phyloP scores from a whole-genome alignment of 2,888 invertebrate species.

The Trichopria drosophilae region DNA sequence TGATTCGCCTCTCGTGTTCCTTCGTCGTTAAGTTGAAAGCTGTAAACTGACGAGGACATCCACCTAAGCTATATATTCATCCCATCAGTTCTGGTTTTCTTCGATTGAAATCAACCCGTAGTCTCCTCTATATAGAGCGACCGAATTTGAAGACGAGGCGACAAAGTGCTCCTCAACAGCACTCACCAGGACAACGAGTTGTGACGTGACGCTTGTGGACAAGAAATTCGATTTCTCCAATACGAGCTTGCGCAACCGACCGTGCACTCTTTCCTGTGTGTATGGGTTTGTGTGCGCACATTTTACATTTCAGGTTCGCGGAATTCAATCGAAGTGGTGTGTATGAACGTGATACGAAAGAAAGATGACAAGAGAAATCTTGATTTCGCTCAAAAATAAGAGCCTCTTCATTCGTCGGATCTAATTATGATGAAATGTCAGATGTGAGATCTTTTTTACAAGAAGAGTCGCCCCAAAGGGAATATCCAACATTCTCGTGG shows the following conservation, averaged over 20 bases:
- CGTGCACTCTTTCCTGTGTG: conserved; percentile 16
- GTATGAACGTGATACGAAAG: no score
- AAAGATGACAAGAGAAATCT: no score
- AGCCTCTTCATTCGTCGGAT: no score
- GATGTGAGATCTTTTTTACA: conserved; percentile 5
- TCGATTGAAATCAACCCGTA: neutral
- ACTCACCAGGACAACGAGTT: conserved; percentile 25
- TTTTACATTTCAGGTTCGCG: no score
- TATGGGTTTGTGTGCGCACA: neutral
- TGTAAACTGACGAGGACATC: conserved; percentile 5
- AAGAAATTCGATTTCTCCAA: no score
- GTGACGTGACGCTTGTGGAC: conserved; percentile 28
- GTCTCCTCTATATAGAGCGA: conserved; percentile 14
- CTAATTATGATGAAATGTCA: conserved; percentile 9
- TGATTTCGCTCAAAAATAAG: no score
- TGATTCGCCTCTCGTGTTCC: conserved; percentile 13
- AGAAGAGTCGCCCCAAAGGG: conserved; percentile 24
- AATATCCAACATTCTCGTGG: conserved; percentile 27
- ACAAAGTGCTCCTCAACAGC: conserved; percentile 29
- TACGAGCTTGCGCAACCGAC: no score
- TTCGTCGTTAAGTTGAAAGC: conserved; percentile 22
- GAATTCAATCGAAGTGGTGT: no score
- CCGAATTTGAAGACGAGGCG: conserved; percentile 36
- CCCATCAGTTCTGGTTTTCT: conserved; percentile 29
- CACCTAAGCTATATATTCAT: conserved; percentile 17